Evolutionary conservation across 1,140 invertebrate species (phyloP).

Genomic region (Pseudomyrmex flavicornis): DNA sequence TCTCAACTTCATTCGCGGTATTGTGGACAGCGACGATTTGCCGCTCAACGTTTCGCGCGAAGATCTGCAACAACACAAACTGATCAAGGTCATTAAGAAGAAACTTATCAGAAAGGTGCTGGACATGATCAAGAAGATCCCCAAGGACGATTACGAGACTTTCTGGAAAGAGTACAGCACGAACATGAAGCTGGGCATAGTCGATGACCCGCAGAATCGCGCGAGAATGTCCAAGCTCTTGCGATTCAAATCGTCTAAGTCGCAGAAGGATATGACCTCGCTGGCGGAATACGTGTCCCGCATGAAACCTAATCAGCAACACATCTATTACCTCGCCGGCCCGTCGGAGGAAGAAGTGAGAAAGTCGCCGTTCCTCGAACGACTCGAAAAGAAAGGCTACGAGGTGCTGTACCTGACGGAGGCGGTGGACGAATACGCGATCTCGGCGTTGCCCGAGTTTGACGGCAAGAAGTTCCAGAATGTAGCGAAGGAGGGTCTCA

Average conservation of each 20-base stretch:
- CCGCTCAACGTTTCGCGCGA: slow-evolving; percentile 99
- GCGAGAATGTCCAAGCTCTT: slow-evolving; percentile 97
- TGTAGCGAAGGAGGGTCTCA: slow-evolving; percentile 99
- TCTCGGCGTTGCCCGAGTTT: slow-evolving; percentile 99
- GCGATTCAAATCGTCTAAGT: slow-evolving; percentile 93
- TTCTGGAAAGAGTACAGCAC: slow-evolving; percentile 99
- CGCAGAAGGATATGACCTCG: slow-evolving; percentile 88
- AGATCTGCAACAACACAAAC: slow-evolving; percentile 99
- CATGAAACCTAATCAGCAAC: slow-evolving; percentile 99
- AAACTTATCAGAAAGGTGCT: slow-evolving; percentile 98
- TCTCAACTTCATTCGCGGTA: slow-evolving; percentile 96
- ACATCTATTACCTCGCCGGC: slow-evolving; percentile 99
- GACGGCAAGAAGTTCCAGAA: slow-evolving; percentile 99
- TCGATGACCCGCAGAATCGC: slow-evolving; percentile 98
- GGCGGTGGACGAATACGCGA: slow-evolving; percentile 99
- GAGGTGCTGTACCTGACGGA: slow-evolving; percentile 98
- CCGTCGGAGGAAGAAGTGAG: slow-evolving; percentile 94
- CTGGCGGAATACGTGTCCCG: slow-evolving; percentile 96
- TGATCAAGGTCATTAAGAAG: slow-evolving; percentile 99
- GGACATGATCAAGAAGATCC: slow-evolving; percentile 99
- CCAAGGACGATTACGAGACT: slow-evolving; percentile 94
- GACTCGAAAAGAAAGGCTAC: slow-evolving; percentile 96
- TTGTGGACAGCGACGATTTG: slow-evolving; percentile 99
- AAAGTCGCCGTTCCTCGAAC: slow-evolving; percentile 98
- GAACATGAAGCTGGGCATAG: slow-evolving; percentile 98